phyloP scores from a whole-genome alignment of 2,113 vertebrate species.

The Coptodon bakossiorum region DNA sequence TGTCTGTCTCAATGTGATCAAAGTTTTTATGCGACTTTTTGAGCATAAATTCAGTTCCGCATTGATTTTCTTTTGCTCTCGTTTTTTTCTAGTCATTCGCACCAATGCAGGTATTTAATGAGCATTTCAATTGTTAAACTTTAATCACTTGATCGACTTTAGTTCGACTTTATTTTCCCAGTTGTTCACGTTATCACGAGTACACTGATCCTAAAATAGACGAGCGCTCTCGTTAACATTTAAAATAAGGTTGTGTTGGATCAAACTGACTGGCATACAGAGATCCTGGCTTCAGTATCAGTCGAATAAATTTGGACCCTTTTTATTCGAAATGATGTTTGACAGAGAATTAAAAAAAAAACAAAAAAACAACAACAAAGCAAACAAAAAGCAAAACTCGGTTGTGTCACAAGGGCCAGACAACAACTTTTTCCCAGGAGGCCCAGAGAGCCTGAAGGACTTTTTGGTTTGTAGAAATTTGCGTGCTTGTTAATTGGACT shows the following conservation, averaged over 20 bases:
- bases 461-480: neutral
- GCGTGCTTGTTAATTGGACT: neutral
- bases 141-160: neutral
- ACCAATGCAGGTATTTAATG: neutral
- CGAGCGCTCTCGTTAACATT: neutral
- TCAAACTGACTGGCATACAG: neutral
- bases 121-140: neutral
- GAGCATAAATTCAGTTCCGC: neutral
- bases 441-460: neutral
- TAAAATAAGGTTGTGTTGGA: neutral
- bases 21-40: neutral
- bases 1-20: neutral
- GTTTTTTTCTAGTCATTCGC: neutral
- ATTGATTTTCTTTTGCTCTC: neutral
- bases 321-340: neutral
- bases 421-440: neutral
- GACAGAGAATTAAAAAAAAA: neutral
- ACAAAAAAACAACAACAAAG: neutral
- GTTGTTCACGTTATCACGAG: neutral
- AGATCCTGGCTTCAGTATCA: neutral
- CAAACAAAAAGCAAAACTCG: neutral
- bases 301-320: neutral
- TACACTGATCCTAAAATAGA: neutral
- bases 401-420: neutral
- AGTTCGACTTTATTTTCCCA: neutral